Evolutionary conservation across 2,888 invertebrate genomes (phyloP), one percentile per base, ranked within the genome.

Genomic region (Diarsia dahlii): DNA sequence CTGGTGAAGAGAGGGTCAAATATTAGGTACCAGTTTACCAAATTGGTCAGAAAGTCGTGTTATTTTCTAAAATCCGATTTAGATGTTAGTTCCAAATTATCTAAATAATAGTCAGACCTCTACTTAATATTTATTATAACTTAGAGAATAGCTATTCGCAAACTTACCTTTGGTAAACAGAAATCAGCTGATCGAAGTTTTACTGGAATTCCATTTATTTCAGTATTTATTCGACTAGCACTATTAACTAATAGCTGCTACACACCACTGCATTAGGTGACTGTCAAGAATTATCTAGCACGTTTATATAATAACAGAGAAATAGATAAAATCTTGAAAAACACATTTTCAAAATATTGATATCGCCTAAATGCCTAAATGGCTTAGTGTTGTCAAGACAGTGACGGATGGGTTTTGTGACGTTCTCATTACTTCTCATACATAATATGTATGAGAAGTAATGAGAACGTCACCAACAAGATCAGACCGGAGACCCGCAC

Each of bases 151-250:
- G 0, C 13, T 15, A 28, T 20, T 8, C 3, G 4, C 6, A 34
- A 76, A 77, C 81, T 74, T 54, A 78, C 78, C 74, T 66, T 66
- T n/a, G 13, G 18, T 46, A 62, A 46, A 28, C 52, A 60, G 23
- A 39, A 73, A 73, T 28, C 81, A 78, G 81, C 81, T 78, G 74
- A 81, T 54, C 46, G 13, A 34, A 46, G 80, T 70, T 70, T 23
- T 45, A 34, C 23, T 39, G 12, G 23, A 45, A 45, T 28, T 28
- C 13, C 48, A n/a, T 39, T 2, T 15, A 48, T 0, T 15, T 28
- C 4, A 9, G 0, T 34, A 48, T 9, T 20, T 9, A 23, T 28
- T 13, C 12, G 0, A 3, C 10, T 23, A 15, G 5, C 1, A 52
- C 52, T 23, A 15, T 56, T 46, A n/a, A 28, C 20, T 18, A 6